Evolutionary conservation across 1,140 invertebrate species (phyloP), one percentile per base, ranked within the genome.

Genomic region (Antheraea pernyi): DNA sequence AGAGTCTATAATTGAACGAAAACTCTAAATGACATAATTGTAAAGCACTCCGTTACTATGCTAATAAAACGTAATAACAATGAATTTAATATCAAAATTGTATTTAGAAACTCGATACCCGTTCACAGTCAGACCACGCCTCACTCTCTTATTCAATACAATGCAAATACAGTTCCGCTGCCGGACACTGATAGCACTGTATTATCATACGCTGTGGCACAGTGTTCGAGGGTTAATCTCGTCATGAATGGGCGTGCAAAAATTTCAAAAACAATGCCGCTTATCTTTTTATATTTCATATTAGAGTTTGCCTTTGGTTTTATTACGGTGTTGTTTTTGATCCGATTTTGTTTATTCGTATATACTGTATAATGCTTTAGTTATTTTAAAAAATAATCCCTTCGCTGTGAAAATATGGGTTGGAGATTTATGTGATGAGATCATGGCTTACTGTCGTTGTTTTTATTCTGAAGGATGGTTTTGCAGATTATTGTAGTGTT

Each of bases 101-200:
- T 53, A 53, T 1, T 7, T 53, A 16, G 6, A 53, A 16, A 53
- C 2, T 53, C 46, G 46, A 7, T 61, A 58, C 7, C 61, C 74
- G 77, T 71, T 74, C 37, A 13, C 59, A 71, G 19, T 74, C 16
- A 0, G 9, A 42, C 74, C 73, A 1, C 48, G 68, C 39, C 62
- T 48, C 48, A 18, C 19, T 19, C 16, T 37, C 72, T 67, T 68
- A 69, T 76, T 73, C 71, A 73, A 75, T 79, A 81, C 74, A 79
- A 79, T 81, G 77, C 74, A 81, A 81, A 81, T 81, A 75, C 46
- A 48, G 59, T 46, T 65, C 37, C 72, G 36, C 77, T 78, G 80
- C 63, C 64, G 65, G 69, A 64, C 74, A 68, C 73, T 71, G 77
- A 81, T 79, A 81, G 73, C 65, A 36, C 16, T 59, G 70, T 65